Percentiles rank a stretch among this genome's conserved stretches.
Evolutionary conservation across 2,113 vertebrate species (phyloP).

Genomic region (Microcebus jonahi): DNA sequence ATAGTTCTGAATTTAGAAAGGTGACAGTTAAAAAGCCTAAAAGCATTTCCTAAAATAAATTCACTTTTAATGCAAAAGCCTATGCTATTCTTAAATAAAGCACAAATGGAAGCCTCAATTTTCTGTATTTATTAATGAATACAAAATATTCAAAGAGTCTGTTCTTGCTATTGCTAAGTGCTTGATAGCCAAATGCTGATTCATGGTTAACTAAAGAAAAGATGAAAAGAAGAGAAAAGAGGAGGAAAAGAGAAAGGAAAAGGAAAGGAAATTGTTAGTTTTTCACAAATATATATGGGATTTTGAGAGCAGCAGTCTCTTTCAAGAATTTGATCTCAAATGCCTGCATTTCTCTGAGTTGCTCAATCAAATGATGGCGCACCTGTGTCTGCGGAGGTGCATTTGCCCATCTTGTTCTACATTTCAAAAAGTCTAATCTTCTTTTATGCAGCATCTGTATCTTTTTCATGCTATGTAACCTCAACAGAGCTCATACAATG

Average conservation of each 20-base stretch:
- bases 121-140: slow-evolving; percentile 64
- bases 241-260: neutral
- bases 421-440: slow-evolving; percentile 5
- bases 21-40: slow-evolving; percentile 53
- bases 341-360: neutral
- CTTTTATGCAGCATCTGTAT: neutral
- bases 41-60: slow-evolving; percentile 57
- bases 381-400: neutral
- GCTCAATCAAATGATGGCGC: neutral
- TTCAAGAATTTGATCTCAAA: slow-evolving; percentile 20
- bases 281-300: neutral
- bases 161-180: slow-evolving; percentile 30
- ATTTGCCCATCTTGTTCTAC: neutral
- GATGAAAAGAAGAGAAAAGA: too few relatives aligned
- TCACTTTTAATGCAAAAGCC: slow-evolving; percentile 56
- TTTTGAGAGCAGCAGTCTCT: neutral
- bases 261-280: neutral
- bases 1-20: slow-evolving; percentile 45
- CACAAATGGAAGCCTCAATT: slow-evolving; percentile 60
- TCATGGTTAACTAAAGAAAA: neutral
- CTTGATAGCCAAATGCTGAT: neutral
- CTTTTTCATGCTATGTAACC: neutral
- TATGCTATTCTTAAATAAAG: slow-evolving; percentile 43
- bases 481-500: neutral
- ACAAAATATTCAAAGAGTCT: slow-evolving; percentile 44